Conservation (phyloP, 1,140 invertebrate genomes). For the Nilaparvata lugens region DNA sequence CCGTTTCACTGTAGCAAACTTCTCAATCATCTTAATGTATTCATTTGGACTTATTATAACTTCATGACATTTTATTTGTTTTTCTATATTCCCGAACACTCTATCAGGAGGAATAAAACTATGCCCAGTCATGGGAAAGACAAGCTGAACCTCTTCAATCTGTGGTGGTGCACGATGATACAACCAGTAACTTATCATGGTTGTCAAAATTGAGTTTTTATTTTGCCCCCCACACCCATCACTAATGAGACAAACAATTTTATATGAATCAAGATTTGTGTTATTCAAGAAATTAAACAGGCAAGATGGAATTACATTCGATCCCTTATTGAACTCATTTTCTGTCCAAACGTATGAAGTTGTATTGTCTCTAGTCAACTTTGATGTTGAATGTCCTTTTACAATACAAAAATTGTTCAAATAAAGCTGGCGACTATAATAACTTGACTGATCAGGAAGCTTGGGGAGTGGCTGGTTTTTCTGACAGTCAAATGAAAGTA, state of each 20-base stretch:
- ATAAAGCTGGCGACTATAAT: slow-evolving; percentile 33
- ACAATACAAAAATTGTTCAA: slow-evolving; percentile 33
- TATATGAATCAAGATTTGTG: slow-evolving; percentile 17
- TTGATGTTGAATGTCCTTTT: slow-evolving; percentile 27
- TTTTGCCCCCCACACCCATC: slow-evolving; percentile 28
- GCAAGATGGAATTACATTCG: slow-evolving; percentile 30
- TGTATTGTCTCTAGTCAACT: slow-evolving; percentile 25
- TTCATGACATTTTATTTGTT: slow-evolving; percentile 1
- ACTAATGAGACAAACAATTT: neutral
- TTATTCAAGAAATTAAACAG: slow-evolving; percentile 26
- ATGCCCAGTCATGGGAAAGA: slow-evolving; percentile 26
- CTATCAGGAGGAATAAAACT: slow-evolving; percentile 27
- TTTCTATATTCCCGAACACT: slow-evolving; percentile 27
- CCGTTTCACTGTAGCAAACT: slow-evolving; percentile 7
- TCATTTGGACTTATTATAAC: neutral
- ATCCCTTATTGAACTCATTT: slow-evolving; percentile 26
- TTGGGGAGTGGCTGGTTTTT: slow-evolving; percentile 32
- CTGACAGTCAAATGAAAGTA: slow-evolving; percentile 33
- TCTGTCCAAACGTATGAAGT: slow-evolving; percentile 31
- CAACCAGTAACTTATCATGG: slow-evolving; percentile 20
- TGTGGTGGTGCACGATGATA: slow-evolving; percentile 9
- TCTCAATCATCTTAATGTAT: neutral
- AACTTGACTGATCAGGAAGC: slow-evolving; percentile 28
- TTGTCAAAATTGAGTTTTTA: slow-evolving; percentile 28
- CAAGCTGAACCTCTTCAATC: slow-evolving; percentile 14